Conservation (phyloP, 2,888 invertebrate genomes). For the Peribatodes rhomboidaria region DNA sequence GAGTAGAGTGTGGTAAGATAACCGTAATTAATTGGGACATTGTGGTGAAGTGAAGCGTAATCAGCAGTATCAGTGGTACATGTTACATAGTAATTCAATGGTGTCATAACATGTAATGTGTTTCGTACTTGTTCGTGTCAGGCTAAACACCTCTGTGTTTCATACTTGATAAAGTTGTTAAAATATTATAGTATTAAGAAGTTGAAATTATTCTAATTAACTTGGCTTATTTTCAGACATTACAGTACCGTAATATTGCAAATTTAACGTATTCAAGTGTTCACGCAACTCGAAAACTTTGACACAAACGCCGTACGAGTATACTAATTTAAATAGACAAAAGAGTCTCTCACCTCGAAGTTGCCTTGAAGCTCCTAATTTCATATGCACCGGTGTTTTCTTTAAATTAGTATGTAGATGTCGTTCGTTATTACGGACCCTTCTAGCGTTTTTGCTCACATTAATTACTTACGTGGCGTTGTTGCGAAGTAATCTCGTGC, state of each 20-base stretch:
- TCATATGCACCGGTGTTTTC: constrained; percentile 52
- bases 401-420: constrained; percentile 48
- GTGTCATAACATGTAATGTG: too few relatives aligned
- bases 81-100: too few relatives aligned
- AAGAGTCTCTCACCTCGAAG: constrained; percentile 41
- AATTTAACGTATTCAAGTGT: constrained; percentile 14
- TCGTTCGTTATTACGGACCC: constrained; percentile 36
- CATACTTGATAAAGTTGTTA: neutral
- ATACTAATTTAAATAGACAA: constrained; percentile 35
- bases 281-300: constrained; percentile 14
- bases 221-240: neutral
- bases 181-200: constrained; percentile 5
- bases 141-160: neutral
- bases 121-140: too few relatives aligned
- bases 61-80: too few relatives aligned
- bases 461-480: constrained; percentile 46
- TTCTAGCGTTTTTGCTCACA: constrained; percentile 39
- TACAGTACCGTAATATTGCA: neutral
- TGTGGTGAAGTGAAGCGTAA: too few relatives aligned
- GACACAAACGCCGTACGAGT: constrained; percentile 19
- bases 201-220: constrained; percentile 12
- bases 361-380: constrained; percentile 47
- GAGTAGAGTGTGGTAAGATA: too few relatives aligned
- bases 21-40: too few relatives aligned
- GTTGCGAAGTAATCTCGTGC: constrained; percentile 34